Evolutionary conservation across 2,113 vertebrate species (phyloP), one percentile per base, ranked within the genome.

Genomic region (Morone saxatilis): DNA sequence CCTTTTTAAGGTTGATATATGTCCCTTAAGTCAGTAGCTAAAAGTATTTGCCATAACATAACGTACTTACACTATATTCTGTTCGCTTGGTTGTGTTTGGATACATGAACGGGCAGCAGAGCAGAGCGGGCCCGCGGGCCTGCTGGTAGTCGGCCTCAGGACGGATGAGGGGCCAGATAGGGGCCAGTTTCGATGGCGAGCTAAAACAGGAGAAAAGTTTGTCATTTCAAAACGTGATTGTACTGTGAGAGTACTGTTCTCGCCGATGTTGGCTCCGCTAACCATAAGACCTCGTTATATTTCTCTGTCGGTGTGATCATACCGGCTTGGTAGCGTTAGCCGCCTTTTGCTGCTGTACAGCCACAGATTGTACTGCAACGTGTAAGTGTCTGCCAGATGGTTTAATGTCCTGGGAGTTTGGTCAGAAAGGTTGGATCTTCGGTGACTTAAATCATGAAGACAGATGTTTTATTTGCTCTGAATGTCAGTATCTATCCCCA

Each of bases 41-140:
- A 20, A 22, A 10, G 7, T 5, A 50, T 47, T 4, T 13, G 6
- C 6, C 0, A 4, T 19, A 6, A 41, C 0, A 11, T 5, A 3
- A 25, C 1, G 0, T 5, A 1, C 31, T 7, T 8, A 7, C 47
- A 1, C 5, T 25, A 0, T 20, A 22, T 38, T 8, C 0, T 1
- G 1, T 20, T 12, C 0, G 0, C 1, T 16, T 17, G 0, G 4
- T 57, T 38, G 41, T 36, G 36, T 17, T 17, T 40, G 5, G 16
- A 12, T 4, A 16, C 3, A 9, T 4, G 9, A 50, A 10, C 0
- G 8, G 40, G 54, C 13, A 5, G 8, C 1, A 22, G 19, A 6
- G 11, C 40, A 25, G 25, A 25, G 38, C 40, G 14, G 53, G 38
- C 17, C 4, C 1, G 2, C 0, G 60, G 88, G 78, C 75, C 78